Evolutionary conservation across 2,888 invertebrate genomes (phyloP).

Genomic region (Phlogophora meticulosa): DNA sequence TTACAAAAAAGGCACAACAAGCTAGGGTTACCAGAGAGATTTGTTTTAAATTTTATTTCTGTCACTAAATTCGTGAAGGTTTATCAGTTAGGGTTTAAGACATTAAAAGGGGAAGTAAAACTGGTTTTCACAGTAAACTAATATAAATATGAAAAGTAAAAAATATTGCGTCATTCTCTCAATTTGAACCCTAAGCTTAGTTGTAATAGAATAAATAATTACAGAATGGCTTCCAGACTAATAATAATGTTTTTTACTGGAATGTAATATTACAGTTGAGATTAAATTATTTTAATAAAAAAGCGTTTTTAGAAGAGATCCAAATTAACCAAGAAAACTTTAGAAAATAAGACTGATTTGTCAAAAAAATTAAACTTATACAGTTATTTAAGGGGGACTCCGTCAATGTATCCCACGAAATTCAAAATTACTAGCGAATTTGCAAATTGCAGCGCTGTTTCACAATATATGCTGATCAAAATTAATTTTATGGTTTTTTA

Average conservation of each 20-base stretch:
- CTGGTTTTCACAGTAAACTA: not conserved
- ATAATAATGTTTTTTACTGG: conserved; percentile 83
- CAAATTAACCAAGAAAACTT: conserved; percentile 63
- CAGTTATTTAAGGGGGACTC: conserved; percentile 14
- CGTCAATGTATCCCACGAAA: no score
- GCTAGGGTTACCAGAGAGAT: conserved; percentile 27
- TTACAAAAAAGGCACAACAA: conserved; percentile 63
- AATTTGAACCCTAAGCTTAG: conserved; percentile 64
- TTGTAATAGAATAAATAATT: conserved; percentile 62
- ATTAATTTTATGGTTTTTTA: no score
- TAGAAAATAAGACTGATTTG: conserved; percentile 42
- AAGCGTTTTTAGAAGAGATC: conserved; percentile 84
- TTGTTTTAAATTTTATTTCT: not conserved
- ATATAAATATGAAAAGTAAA: no score
- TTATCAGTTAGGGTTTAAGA: no score
- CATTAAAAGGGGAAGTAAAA: not conserved
- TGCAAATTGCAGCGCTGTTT: no score
- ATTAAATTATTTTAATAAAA: conserved; percentile 76
- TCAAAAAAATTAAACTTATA: conserved; percentile 6
- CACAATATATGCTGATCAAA: no score
- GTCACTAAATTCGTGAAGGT: not conserved
- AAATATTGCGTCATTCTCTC: no score
- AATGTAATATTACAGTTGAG: conserved; percentile 88
- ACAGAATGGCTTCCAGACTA: conserved; percentile 73
- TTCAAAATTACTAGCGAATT: no score